Evolutionary conservation across 2,888 invertebrate genomes (phyloP), one percentile per base, ranked within the genome.

Genomic region (Operophtera brumata): DNA sequence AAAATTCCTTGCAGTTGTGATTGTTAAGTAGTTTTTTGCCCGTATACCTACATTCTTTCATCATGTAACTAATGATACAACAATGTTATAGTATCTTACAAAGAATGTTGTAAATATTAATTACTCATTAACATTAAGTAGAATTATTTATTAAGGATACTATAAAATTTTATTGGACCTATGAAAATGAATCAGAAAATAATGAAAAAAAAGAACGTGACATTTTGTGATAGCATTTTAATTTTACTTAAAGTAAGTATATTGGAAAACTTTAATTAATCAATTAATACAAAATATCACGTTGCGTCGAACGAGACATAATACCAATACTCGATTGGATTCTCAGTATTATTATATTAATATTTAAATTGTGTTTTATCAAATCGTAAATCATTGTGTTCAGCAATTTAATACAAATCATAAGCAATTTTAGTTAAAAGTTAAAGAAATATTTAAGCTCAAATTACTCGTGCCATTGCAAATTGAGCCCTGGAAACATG

Each of bases 61-160:
- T 58, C 57, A 54, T 66, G 64, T 63, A 56, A 54, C 45, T 57
- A 64, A 64, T 65, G 72, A 66, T 66, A 67, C 75, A 77, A 74
- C 72, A 78, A 85, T 86, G 7, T 2, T 2, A 20, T 20, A 87
- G 85, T 87, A 81, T 78, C 79, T 82, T 86, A 84, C 78, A 85
- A 84, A 69, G 70, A 78, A 75, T 77, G 69, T 71, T 89, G 88
- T 89, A 89, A 82, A 89, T 89, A 89, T 78, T 86, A 87, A 85
- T 81, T 85, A 86, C 82, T 84, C 82, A 80, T 83, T 80, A 80
- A 76, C 76, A 54, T 32, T 59, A 87, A 84, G 83, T 88, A 88
- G 85, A 82, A 83, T 73, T 84, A 85, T 86, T 84, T 82, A 82
- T 80, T 73, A 82, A 87, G 82, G 77, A 72, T 71, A 75, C 74